These are phyloP conservation scores for Caenorhabditis imperialis DNA, from an alignment of 2,888 invertebrate species.

Conservation along the genomic window DNA sequence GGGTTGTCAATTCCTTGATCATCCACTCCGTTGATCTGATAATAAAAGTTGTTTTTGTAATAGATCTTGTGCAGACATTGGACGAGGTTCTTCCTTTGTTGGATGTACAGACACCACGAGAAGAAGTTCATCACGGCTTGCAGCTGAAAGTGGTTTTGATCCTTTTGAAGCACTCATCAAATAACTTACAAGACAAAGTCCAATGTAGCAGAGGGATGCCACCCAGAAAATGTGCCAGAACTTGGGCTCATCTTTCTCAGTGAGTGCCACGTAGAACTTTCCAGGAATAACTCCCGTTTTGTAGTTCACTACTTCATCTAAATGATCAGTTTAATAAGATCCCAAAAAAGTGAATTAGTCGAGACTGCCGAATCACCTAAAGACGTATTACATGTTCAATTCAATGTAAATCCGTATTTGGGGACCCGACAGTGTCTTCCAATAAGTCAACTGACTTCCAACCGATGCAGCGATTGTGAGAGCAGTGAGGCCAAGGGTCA, in stretches of 20 bases:
- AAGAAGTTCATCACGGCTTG: conserved; percentile 79
- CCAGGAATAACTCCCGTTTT: conserved; percentile 81
- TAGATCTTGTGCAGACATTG: conserved; percentile 80
- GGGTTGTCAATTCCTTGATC: conserved; percentile 81
- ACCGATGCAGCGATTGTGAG: conserved; percentile 57
- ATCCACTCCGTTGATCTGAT: conserved; percentile 80
- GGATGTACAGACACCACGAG: conserved; percentile 80
- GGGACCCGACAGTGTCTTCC: conserved; percentile 6
- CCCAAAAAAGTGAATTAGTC: not conserved
- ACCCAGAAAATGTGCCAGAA: conserved; percentile 79
- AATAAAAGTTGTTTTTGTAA: conserved; percentile 80
- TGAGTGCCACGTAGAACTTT: conserved; percentile 81
- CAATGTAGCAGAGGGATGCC: conserved; percentile 77
- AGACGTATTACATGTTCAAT: conserved; percentile 28
- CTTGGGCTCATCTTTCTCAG: conserved; percentile 79
- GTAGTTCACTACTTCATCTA: conserved; percentile 81
- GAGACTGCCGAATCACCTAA: conserved; percentile 18
- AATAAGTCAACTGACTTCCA: conserved; percentile 51
- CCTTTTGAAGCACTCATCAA: not conserved
- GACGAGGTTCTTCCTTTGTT: conserved; percentile 80
- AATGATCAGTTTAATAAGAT: conserved; percentile 39
- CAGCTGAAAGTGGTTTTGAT: conserved; percentile 77
- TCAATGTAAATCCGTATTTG: conserved; percentile 29
- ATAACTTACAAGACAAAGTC: conserved; percentile 60
- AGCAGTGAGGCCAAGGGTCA: conserved; percentile 50